Conservation (phyloP, 1,140 invertebrate species). For the Coptotermes formosanus region DNA sequence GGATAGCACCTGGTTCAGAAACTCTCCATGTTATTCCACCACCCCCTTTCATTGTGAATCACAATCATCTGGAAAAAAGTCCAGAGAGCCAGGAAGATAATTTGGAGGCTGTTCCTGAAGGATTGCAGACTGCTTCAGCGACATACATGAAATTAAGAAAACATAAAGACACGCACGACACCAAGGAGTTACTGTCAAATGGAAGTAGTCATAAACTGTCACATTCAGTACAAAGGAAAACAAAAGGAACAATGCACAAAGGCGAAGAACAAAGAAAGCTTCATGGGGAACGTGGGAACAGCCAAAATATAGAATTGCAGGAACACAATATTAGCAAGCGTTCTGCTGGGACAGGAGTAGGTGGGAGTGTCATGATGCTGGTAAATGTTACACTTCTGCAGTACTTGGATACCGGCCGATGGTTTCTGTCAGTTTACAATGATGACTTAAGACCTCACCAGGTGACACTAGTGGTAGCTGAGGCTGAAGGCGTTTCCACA, state of each 20-base stretch:
- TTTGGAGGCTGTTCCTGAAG: neutral
- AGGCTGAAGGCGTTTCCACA: constrained; percentile 82
- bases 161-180: neutral
- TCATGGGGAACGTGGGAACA: neutral
- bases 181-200: too few species aligned
- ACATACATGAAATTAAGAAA: neutral
- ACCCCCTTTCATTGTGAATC: constrained; percentile 33
- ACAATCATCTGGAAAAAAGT: constrained; percentile 34
- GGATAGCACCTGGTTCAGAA: neutral
- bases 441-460: constrained; percentile 83
- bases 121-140: neutral
- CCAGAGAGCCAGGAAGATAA: constrained; percentile 25
- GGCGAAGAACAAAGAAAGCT: neutral
- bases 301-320: constrained; percentile 44
- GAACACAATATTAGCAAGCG: constrained; percentile 58
- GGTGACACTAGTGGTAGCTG: constrained; percentile 75
- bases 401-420: constrained; percentile 87
- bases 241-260: neutral
- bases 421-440: constrained; percentile 95
- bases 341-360: constrained; percentile 47
- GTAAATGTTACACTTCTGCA: constrained; percentile 83
- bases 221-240: neutral
- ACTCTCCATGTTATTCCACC: constrained; percentile 31
- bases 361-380: constrained; percentile 56
- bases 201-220: neutral